These are phyloP conservation scores for Penaeus japonicus DNA, from an alignment of 1,140 invertebrate genomes.

Conservation along the genomic window DNA sequence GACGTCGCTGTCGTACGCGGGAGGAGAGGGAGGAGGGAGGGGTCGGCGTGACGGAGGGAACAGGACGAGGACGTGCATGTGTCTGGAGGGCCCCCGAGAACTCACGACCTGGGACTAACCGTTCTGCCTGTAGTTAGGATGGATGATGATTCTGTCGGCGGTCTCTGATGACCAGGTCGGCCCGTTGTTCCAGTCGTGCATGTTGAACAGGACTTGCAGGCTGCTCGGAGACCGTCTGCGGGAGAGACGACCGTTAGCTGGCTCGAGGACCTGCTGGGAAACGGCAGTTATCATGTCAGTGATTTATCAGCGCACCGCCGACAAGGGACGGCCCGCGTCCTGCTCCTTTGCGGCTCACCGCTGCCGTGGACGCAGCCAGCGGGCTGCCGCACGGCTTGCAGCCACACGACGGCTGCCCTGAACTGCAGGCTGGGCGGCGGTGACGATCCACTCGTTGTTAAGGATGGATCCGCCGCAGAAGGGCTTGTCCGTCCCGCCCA, in stretches of 20 bases:
- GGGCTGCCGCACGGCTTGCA: too few species aligned
- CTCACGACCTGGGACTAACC: too few species aligned
- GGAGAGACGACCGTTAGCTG: neutral
- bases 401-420: too few species aligned
- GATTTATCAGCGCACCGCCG: too few species aligned
- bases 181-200: neutral
- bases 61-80: too few species aligned
- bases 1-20: conserved; percentile 3
- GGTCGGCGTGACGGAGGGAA: too few species aligned
- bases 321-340: too few species aligned
- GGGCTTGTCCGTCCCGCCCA: conserved; percentile 42
- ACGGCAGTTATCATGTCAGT: too few species aligned
- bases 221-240: neutral
- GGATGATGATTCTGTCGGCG: neutral
- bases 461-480: conserved; percentile 66
- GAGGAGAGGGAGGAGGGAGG: too few species aligned
- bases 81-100: too few species aligned
- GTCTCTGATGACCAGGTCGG: neutral
- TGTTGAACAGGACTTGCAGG: neutral
- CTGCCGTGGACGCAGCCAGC: too few species aligned
- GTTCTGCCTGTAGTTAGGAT: neutral
- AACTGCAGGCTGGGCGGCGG: conserved; percentile 64
- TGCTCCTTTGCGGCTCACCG: too few species aligned
- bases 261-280: neutral
- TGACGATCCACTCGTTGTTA: conserved; percentile 64